Evolutionary conservation across 2,797 vertebrate genomes (phyloP), one percentile per base, ranked within the genome.

Genomic region (Chaetophractus vellerosus): DNA sequence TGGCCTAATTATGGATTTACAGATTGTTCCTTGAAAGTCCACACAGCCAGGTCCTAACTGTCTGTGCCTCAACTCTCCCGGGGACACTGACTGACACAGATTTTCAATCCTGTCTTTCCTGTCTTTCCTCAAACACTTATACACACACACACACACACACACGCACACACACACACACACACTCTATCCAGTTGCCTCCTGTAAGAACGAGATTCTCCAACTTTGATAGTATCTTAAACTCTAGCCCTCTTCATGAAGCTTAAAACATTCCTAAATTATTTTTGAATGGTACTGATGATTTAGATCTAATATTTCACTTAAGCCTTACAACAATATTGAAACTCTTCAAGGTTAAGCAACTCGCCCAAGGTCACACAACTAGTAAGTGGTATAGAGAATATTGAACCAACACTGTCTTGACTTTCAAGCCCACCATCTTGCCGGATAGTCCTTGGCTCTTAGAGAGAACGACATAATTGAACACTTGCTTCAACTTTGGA

Each of bases 291-390:
- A 86, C n/a, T 33, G 26, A 61, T 69, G 19, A 45, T 86, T 78
- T 83, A 79, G 52, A 85, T 50, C n/a, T 79, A 18, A 59, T 79
- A 88, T 66, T 89, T 91, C 45, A 48, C 1, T 61, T 81, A 64
- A 14, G 64, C 31, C 31, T 94, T 75, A 61, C 5, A 48, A n/a
- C 69, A 41, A 28, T 86, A 86, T 69, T 74, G 76, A 88, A 14
- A 9, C 33, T 93, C 23, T 61, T 31, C 14, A 72, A 76, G 66
- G 36, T 82, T 59, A 28, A 69, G 50, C 16, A 68, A 63, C 52
- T 89, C 89, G 19, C 31, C 52, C 52, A 55, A 55, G 52, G 52
- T 55, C 52, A 55, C 3, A 9, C 45, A 9, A 10, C 59, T 66
- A 36, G 52, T 38, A 81, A 33, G 26, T 76, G 33, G 26, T 36